Evolutionary conservation across 1,140 invertebrate genomes (phyloP).

Genomic region (Armadillidium nasatum): DNA sequence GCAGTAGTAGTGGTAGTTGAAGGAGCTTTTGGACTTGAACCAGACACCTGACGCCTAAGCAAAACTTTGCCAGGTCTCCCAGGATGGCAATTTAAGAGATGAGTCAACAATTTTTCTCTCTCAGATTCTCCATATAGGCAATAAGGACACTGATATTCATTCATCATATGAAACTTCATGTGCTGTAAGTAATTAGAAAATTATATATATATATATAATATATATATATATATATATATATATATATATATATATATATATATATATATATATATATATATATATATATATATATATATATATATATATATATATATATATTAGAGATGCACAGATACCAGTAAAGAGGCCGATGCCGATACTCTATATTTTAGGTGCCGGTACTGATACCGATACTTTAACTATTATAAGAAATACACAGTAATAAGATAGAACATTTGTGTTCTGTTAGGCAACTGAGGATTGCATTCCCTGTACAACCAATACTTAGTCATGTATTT

Average conservation of each 20-base stretch:
- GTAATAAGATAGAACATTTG: too few species aligned
- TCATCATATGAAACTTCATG: conserved; percentile 52
- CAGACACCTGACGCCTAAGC: conserved; percentile 46
- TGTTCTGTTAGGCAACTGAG: too few species aligned
- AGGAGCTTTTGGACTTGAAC: not conserved
- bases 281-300: not conserved
- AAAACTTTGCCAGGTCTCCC: conserved; percentile 51
- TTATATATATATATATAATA: conserved; percentile 5
- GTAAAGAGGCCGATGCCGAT: too few species aligned
- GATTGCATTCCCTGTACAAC: too few species aligned
- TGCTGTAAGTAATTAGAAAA: conserved; percentile 44
- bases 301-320: too few species aligned
- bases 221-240: not conserved
- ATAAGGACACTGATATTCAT: conserved; percentile 55
- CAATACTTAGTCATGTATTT: too few species aligned
- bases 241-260: not conserved
- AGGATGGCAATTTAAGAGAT: conserved; percentile 52
- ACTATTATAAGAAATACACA: too few species aligned
- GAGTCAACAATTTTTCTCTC: conserved; percentile 50
- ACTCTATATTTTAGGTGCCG: too few species aligned
- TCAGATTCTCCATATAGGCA: conserved; percentile 52
- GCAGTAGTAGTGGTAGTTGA: not conserved
- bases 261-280: not conserved
- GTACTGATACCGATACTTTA: too few species aligned
- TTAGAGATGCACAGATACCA: too few species aligned